A percentile compares a stretch with the other conserved stretches of the same genome.
Evolutionary conservation across 2,888 invertebrate species (phyloP).

Genomic region (Aspidapion aeneum): DNA sequence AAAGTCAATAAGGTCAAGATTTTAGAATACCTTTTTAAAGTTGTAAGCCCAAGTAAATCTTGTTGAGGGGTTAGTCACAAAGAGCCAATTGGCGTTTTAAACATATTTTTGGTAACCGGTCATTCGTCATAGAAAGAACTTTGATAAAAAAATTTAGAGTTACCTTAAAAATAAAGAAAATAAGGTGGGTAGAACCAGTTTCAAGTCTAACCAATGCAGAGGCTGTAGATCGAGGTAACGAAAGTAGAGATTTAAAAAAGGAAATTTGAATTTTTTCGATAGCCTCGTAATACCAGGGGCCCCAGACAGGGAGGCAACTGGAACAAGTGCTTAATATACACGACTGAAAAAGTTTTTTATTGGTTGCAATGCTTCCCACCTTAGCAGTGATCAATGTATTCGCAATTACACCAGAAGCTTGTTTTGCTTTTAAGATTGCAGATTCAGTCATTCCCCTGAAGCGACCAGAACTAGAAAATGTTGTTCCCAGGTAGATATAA

Average conservation of each 20-base stretch:
- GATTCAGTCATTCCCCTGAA: neutral
- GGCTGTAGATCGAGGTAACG: neutral
- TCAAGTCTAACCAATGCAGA: neutral
- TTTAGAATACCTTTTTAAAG: neutral
- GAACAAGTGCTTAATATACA: neutral
- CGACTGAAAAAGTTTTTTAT: neutral
- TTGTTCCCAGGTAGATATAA: neutral
- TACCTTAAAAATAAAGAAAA: neutral
- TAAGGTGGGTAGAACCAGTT: neutral
- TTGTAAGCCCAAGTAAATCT: neutral
- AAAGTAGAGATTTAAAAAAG: neutral
- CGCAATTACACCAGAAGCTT: neutral
- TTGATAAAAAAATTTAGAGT: neutral
- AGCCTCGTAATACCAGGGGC: neutral
- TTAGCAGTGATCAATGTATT: neutral
- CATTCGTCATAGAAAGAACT: neutral
- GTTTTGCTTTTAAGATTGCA: neutral
- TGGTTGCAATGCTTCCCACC: neutral
- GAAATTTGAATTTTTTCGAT: neutral
- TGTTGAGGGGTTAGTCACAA: neutral
- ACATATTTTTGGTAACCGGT: neutral
- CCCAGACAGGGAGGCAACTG: neutral
- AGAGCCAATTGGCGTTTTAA: neutral
- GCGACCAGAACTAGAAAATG: neutral
- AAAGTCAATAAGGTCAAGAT: neutral